Evolutionary conservation across 2,113 vertebrate species (phyloP), one percentile per base, ranked within the genome.

Genomic region (Scolopax mira): DNA sequence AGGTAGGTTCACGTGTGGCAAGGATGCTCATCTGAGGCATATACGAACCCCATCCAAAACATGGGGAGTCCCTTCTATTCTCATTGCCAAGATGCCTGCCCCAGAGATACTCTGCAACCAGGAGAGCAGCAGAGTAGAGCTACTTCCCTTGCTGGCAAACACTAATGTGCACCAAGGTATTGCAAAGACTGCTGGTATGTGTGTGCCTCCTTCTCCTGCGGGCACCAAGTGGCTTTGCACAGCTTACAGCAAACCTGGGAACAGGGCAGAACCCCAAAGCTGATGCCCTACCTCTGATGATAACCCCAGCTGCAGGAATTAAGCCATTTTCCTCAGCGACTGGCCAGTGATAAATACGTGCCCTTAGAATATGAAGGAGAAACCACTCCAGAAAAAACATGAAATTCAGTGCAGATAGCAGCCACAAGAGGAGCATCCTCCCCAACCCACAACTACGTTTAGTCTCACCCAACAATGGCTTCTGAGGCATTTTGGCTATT

Each of bases 121-220:
- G 66, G 51, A 66, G 42, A 48, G 7, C 27, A 49, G 69, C 41
- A 64, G 74, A 46, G 22, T 6, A 54, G 71, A 92, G 58, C 52
- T 51, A 11, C 25, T 9, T 55, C 48, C 66, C 41, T 69, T 67
- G 3, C 16, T 23, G 33, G 73, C 33, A 71, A 87, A 79, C 39
- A 27, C 11, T 3, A 1, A 16, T 2, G 15, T 12, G 49, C 3
- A 0, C 4, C 74, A 21, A 1, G 7, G 17, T 22, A 39, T 14
- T 5, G 48, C 72, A 55, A 60, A 51, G 72, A 4, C 30, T 28
- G 83, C 24, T 39, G 60, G 8, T 22, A 18, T 9, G 25, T 7
- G 39, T 8, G 30, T 25, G 18, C n/a, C 51, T 35, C 37, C 65
- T 42, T 1, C 49, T 33, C 21, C 64, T 24, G 60, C 3, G 0